phyloP scores from a whole-genome alignment of 1,140 invertebrate species.

The Oedothorax gibbosus region DNA sequence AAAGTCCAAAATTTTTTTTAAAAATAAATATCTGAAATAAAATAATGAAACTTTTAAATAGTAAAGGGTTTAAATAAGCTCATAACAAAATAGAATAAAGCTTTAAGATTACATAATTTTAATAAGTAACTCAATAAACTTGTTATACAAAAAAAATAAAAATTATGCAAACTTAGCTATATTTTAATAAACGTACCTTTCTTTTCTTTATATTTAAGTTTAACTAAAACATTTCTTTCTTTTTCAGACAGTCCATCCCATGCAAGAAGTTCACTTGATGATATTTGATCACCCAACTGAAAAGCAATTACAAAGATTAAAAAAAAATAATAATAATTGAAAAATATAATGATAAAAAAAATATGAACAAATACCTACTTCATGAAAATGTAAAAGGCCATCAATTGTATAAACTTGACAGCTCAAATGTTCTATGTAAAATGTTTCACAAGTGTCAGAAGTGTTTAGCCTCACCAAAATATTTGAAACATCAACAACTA shows the following conservation, averaged over 20 bases:
- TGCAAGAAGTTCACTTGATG: constrained; percentile 16
- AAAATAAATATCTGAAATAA: too few relatives aligned
- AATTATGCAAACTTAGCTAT: too few relatives aligned
- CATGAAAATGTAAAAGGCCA: constrained; percentile 20
- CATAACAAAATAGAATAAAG: too few relatives aligned
- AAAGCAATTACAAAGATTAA: not conserved
- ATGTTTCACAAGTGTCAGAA: not conserved
- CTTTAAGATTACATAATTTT: too few relatives aligned
- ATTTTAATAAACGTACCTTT: constrained; percentile 7
- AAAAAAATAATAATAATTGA: not conserved
- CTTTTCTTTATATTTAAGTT: constrained; percentile 37
- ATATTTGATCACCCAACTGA: constrained; percentile 33
- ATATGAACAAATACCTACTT: not conserved
- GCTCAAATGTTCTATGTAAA: constrained; percentile 7
- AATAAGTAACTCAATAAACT: too few relatives aligned
- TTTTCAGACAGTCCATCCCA: constrained; percentile 1
- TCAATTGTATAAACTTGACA: constrained; percentile 42
- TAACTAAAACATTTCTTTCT: constrained; percentile 28
- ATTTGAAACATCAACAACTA: constrained; percentile 15
- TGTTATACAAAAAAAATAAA: too few relatives aligned
- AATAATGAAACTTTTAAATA: too few relatives aligned
- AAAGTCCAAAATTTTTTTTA: too few relatives aligned
- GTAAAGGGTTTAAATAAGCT: too few relatives aligned
- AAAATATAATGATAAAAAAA: not conserved
- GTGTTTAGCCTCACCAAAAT: not conserved